A percentile compares a stretch with the other conserved stretches of the same genome.
These are phyloP conservation scores for Prionailurus bengalensis DNA, from an alignment of 2,113 vertebrate species.

Conservation along the genomic window DNA sequence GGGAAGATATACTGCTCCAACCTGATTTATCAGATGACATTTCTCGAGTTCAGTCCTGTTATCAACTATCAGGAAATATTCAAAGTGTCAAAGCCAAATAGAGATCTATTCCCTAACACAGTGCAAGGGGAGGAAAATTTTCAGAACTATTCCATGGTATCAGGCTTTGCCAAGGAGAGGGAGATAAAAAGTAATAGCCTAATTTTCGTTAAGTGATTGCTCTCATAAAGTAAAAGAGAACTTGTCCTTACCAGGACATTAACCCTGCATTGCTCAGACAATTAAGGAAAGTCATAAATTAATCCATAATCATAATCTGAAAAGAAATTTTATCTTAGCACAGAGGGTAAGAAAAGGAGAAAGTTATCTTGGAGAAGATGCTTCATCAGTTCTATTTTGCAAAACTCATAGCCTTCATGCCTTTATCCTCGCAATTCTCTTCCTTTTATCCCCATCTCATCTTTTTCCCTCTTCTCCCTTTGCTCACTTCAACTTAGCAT, in stretches of 20 bases:
- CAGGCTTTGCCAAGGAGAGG: conserved; percentile 66
- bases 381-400: background rate
- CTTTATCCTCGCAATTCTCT: background rate
- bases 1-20: background rate
- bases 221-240: conserved; percentile 81
- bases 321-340: conserved; percentile 55
- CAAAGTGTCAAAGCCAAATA: conserved; percentile 70
- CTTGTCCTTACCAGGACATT: conserved; percentile 82
- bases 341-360: conserved; percentile 52
- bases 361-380: background rate
- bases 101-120: conserved; percentile 67
- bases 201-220: conserved; percentile 79
- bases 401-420: background rate
- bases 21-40: background rate
- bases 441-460: background rate
- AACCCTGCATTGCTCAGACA: conserved; percentile 81
- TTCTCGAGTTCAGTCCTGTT: conserved; percentile 57
- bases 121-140: conserved; percentile 66
- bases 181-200: conserved; percentile 85
- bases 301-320: conserved; percentile 74
- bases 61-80: conserved; percentile 65
- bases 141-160: conserved; percentile 66
- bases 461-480: background rate
- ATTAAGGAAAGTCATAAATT: conserved; percentile 83
- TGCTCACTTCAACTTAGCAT: background rate